Evolutionary conservation across 2,797 vertebrate species (phyloP), one percentile per base, ranked within the genome.

Genomic region (Apogon talboti): DNA sequence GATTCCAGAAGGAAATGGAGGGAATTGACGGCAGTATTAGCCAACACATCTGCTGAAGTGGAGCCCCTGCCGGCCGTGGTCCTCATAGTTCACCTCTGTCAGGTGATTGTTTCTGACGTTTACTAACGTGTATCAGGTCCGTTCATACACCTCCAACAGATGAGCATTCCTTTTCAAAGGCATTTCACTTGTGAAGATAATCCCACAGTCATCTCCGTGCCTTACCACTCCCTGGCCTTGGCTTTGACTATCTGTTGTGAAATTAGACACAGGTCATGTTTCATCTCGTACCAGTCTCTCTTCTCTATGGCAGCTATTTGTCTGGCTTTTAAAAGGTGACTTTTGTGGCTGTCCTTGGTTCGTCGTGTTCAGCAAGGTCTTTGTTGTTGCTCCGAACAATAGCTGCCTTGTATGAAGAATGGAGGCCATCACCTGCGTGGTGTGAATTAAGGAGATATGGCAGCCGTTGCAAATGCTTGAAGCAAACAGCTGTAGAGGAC

Each of bases 301-400:
- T n/a, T 46, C 21, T 53, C 38, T 21, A 28, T 42, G 50, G 35
- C 43, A 49, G 53, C 28, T 33, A 11, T 66, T 67, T 52, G 28
- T 71, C 30, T 66, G 38, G 1, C 19, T 52, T 60, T 72, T 51
- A 24, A 64, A 76, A 64, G 40, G 48, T 50, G 54, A 66, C 65
- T 66, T 54, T 65, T 55, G 51, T 43, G 45, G 30, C 38, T 35
- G 9, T 51, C 44, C 6, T 18, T 38, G n/a, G 13, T 19, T 44
- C 4, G 1, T 30, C 2, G 1, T 57, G 58, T 68, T 77, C 50
- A 68, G 52, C 38, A 16, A 41, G 52, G 7, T 53, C 65, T 71
- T 71, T 71, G 58, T 79, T 65, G 77, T 53, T 14, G 19, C 8
- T 2, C 41, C 42, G 67, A 58, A 86, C 77, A 82, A 69, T 70